These are phyloP conservation scores for Sebastes kiyomatsui DNA, from an alignment of 2,797 vertebrate genomes.

Conservation along the genomic window DNA sequence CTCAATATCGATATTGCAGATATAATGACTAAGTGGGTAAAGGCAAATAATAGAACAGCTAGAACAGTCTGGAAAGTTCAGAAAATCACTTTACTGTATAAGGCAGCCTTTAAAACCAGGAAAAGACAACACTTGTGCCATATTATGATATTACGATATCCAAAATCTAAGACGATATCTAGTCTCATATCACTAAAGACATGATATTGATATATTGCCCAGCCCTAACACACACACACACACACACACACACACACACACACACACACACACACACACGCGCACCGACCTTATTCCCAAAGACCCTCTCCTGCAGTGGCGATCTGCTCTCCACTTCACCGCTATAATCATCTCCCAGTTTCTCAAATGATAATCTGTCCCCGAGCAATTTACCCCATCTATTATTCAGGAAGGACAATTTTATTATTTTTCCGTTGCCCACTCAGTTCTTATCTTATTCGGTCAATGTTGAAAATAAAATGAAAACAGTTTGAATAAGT, in stretches of 20 bases:
- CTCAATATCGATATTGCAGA: no score
- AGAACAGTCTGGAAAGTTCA: no score
- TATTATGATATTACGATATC: no score
- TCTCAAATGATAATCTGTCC: constrained; percentile 59
- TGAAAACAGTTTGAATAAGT: constrained; percentile 59
- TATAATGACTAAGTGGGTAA: no score
- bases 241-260: neutral
- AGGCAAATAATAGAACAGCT: no score
- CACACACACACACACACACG: no score
- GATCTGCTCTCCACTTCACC: constrained; percentile 31
- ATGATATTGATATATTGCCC: no score
- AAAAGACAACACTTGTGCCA: no score
- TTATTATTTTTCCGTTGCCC: constrained; percentile 31
- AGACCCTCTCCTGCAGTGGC: constrained; percentile 1
- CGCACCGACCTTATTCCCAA: neutral
- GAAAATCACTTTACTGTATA: no score
- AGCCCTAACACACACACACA: neutral
- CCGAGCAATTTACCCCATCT: constrained; percentile 46
- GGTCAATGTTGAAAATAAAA: constrained; percentile 55
- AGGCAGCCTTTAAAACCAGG: no score
- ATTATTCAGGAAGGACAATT: constrained; percentile 59
- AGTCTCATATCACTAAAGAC: no score
- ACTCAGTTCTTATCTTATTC: constrained; percentile 53
- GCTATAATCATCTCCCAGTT: constrained; percentile 54
- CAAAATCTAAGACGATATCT: no score